A percentile compares a stretch with the other conserved stretches of the same genome.
Conservation (phyloP, 2,113 vertebrate species). For the Ifrita kowaldi region DNA sequence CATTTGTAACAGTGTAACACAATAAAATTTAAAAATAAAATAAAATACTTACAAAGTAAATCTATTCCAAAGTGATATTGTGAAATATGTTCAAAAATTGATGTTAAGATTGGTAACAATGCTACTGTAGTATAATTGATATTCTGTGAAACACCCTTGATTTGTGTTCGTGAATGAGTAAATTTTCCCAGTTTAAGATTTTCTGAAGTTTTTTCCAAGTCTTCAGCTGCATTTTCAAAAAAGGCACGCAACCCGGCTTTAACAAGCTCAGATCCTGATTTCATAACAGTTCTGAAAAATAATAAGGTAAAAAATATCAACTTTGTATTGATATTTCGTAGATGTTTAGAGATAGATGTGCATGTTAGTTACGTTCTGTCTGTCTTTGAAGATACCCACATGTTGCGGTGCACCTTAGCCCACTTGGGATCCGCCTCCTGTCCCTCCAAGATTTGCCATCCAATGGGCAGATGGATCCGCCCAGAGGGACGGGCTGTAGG, state of each 20-base stretch:
- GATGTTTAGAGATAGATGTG: neutral
- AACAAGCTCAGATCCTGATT: constrained; percentile 92
- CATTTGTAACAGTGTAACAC: neutral
- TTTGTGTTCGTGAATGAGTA: constrained; percentile 94
- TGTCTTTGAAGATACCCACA: neutral
- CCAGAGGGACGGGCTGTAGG: too few relatives aligned
- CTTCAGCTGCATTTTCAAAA: constrained; percentile 96
- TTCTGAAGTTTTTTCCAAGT: constrained; percentile 93
- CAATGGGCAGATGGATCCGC: too few relatives aligned
- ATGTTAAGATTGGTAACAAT: constrained; percentile 92
- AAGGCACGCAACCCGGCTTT: constrained; percentile 89
- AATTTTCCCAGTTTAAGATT: constrained; percentile 97
- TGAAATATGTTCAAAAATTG: constrained; percentile 94
- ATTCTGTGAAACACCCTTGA: constrained; percentile 97
- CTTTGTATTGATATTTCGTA: neutral
- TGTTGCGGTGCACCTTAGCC: too few relatives aligned
- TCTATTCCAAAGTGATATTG: constrained; percentile 93
- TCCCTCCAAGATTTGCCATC: too few relatives aligned
- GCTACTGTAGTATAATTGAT: constrained; percentile 97
- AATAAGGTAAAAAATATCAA: neutral
- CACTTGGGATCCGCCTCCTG: too few relatives aligned
- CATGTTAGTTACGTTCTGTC: neutral
- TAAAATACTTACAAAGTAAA: constrained; percentile 86
- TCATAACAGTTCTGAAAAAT: constrained; percentile 92
- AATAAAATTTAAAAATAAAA: neutral